These are phyloP conservation scores for Notoglanidium macrostoma DNA, from an alignment of 2,797 vertebrate genomes.

Conservation along the genomic window DNA sequence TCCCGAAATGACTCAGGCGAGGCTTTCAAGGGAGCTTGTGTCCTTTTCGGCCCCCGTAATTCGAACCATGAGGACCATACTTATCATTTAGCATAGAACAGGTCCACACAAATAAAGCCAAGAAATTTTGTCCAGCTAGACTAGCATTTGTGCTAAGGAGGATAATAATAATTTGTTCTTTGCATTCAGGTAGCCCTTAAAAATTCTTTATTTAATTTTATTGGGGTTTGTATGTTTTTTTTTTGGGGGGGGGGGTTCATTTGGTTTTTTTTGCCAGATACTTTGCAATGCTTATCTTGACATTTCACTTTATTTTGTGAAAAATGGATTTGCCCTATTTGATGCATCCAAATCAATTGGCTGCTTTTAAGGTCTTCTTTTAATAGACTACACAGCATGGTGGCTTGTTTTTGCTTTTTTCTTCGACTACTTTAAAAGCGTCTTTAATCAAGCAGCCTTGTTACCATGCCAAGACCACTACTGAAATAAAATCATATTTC, in stretches of 20 bases:
- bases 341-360: constrained; percentile 59
- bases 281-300: not conserved
- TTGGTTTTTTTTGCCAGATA: not conserved
- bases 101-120: not conserved
- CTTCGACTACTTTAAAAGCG: constrained; percentile 53
- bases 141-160: not conserved
- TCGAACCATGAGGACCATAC: too few relatives aligned
- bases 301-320: constrained; percentile 20
- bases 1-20: too few relatives aligned
- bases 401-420: constrained; percentile 52
- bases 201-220: not conserved
- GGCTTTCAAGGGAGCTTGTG: too few relatives aligned
- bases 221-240: not conserved
- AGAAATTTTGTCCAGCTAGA: not conserved
- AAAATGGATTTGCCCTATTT: constrained; percentile 39
- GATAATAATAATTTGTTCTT: not conserved
- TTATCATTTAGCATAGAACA: not conserved
- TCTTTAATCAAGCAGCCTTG: constrained; percentile 70
- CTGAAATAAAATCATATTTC: constrained; percentile 68
- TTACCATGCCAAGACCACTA: constrained; percentile 57
- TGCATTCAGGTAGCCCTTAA: not conserved
- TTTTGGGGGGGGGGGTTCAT: not conserved
- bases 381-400: constrained; percentile 57
- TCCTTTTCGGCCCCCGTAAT: too few relatives aligned
- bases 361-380: constrained; percentile 48